Evolutionary conservation across 2,797 vertebrate genomes (phyloP), one percentile per base, ranked within the genome.

Genomic region (Hippocampus kuda): DNA sequence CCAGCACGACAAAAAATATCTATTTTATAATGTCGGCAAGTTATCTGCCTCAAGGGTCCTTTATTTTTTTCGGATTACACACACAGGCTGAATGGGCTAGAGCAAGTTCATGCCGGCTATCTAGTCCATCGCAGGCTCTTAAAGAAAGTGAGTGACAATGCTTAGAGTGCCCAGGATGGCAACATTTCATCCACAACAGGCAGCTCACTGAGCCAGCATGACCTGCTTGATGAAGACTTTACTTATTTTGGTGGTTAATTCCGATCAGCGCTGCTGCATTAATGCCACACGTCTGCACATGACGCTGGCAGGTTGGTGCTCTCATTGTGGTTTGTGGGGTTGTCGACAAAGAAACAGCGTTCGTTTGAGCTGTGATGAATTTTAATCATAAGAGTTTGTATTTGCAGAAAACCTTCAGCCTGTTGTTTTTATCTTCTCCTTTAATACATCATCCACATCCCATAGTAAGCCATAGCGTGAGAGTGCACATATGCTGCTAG

Each of bases 271-370:
- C 71, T 76, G 75, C 84, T 74, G 79, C 26, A 53, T 22, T 4
- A 82, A 80, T 77, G 49, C 18, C 34, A 66, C 80, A 77, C 81
- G 86, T 89, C 89, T 89, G 84, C 87, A 90, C 89, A 89, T 84
- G 81, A 85, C 84, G 84, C 85, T 87, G 87, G 88, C 86, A 88
- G 82, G 75, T 74, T 61, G 78, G 77, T 82, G 87, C 87, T 80
- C 70, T 79, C 38, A 71, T 67, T 70, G 79, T 72, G 77, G 75
- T 85, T 85, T 79, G 85, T 84, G 75, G 65, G 46, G 82, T 88
- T 88, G 87, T 88, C 84, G 83, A 82, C 80, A 82, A 83, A 81
- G 80, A 79, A 82, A 72, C 78, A 74, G 75, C 84, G 81, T 79
- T 81, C 81, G 70, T 80, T 69, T 82, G 67, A 41, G 68, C 85